Percentiles rank a stretch among this genome's conserved stretches.
phyloP scores from a whole-genome alignment of 2,888 invertebrate genomes.

The Maniola hyperantus region DNA sequence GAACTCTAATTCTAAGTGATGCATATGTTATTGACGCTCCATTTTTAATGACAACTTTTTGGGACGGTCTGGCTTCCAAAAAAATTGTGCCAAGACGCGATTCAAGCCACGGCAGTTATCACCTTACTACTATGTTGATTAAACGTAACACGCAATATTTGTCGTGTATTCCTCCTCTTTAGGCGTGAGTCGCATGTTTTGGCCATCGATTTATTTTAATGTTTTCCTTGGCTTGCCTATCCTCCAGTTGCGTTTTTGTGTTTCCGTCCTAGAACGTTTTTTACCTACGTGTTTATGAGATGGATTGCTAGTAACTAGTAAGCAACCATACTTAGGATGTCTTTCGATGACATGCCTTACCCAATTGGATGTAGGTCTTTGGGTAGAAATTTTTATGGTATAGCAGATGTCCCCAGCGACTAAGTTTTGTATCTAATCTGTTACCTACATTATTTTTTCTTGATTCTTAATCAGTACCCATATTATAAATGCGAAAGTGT shows the following conservation, averaged over 20 bases:
- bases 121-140: conserved; percentile 47
- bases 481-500: too few relatives aligned
- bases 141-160: conserved; percentile 53
- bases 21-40: not conserved
- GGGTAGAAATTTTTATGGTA: conserved; percentile 6
- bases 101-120: conserved; percentile 32
- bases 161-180: conserved; percentile 38
- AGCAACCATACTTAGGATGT: conserved; percentile 25
- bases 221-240: conserved; percentile 31
- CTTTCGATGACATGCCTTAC: conserved; percentile 11
- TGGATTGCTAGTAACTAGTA: conserved; percentile 19
- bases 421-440: not conserved
- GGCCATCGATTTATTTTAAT: conserved; percentile 39
- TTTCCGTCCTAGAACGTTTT: conserved; percentile 33
- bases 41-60: conserved; percentile 18
- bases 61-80: not conserved
- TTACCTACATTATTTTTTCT: not conserved
- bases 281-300: conserved; percentile 24
- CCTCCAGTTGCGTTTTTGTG: conserved; percentile 29
- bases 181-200: conserved; percentile 39
- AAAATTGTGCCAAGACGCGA: conserved; percentile 18
- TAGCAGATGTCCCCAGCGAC: not conserved
- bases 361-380: conserved; percentile 7
- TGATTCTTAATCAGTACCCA: too few relatives aligned
- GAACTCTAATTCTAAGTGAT: not conserved